phyloP scores from a whole-genome alignment of 2,888 invertebrate species.

The Tribolium freemani region DNA sequence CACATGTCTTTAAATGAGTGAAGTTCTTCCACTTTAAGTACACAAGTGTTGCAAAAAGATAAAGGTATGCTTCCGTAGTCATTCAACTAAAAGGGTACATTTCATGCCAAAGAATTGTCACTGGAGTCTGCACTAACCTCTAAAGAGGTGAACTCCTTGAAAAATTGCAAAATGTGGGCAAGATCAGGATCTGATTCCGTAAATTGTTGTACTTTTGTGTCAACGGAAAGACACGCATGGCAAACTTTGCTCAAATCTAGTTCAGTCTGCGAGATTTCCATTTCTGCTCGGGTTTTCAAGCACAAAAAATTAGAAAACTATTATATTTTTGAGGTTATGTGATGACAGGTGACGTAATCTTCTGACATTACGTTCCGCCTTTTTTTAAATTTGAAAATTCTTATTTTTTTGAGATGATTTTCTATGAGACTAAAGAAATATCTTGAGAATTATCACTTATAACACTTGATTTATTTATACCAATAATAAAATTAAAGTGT shows the following conservation, averaged over 20 bases:
- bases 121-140: background rate
- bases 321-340: background rate
- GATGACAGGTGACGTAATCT: too few species aligned
- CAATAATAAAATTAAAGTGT: too few species aligned
- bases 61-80: background rate
- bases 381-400: too few species aligned
- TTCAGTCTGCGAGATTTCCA: background rate
- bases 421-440: too few species aligned
- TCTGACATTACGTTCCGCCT: too few species aligned
- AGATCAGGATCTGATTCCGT: background rate
- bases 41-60: background rate
- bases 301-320: background rate
- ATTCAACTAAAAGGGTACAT: background rate
- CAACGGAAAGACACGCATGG: background rate
- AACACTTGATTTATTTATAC: too few species aligned
- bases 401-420: too few species aligned
- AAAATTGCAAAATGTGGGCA: background rate
- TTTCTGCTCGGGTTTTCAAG: background rate
- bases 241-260: background rate
- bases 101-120: background rate
- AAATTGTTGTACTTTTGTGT: background rate
- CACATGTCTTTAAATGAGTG: constrained; percentile 12
- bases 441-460: too few species aligned
- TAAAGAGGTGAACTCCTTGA: background rate
- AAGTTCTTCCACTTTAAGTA: background rate